Base-by-base conservation (phyloP, 1,140 invertebrate genomes). In the Aphaenogaster floridana region DNA sequence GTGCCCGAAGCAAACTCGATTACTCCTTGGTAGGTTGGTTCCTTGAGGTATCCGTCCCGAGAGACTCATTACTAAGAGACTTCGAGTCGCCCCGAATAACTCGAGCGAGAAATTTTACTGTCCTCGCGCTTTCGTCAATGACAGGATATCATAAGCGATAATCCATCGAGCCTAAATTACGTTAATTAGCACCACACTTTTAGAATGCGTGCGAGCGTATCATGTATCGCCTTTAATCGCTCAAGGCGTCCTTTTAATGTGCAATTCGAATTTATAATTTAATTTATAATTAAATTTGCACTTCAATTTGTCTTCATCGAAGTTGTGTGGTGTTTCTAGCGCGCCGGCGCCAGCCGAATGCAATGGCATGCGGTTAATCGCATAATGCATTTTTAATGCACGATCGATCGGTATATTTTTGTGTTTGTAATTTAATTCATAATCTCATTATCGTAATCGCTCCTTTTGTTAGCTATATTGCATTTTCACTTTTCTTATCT, bases 1-100 rank as follows among this genome's bases (percentile, higher is more conserved):
- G 64, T 69, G 88, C 80, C 52, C 50, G 45, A 69, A 63, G 77
- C 78, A 90, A 90, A 90, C 86, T 90, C 77, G 88, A 90, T 90
- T 87, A 85, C 72, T 89, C 85, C 71, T 90, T 57, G 72, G 54
- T 71, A 36, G 85, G 69, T 87, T 87, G 64, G 57, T 54, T 90
- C 61, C 52, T 80, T 42, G 34, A 87, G 52, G 72, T 81, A 78
- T 86, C 69, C 76, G 48, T 76, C 76, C 86, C 59, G n/a, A 45
- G 74, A 57, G 88, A 89, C 88, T 90, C 89, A 78, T 90, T 90
- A 90, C 59, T 34, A 21, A 34, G 45, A 45, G 42, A 84, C 57
- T 76, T 79, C 28, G 50, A 72, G 54, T 15, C 28, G 28, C 28
- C 34, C 34, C 71, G 88, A 77, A 63, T 86, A 76, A 69, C 48